A percentile compares a stretch with the other conserved stretches of the same genome.
phyloP scores from a whole-genome alignment of 2,888 invertebrate genomes.

The Loripinus fragilis region DNA sequence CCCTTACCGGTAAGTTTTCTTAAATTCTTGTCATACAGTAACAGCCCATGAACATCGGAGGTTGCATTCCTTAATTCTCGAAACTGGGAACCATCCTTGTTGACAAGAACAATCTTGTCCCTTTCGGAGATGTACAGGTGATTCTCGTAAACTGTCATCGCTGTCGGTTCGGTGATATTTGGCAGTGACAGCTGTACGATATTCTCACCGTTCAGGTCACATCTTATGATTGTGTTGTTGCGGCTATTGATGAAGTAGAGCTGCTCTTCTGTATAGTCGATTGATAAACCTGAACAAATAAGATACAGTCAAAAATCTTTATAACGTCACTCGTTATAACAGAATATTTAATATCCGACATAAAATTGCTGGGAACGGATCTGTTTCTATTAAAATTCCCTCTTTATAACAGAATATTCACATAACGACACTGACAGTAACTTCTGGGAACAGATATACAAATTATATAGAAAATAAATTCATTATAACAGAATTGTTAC shows the following conservation, averaged over 20 bases:
- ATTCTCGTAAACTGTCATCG: conserved; percentile 88
- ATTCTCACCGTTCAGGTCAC: conserved; percentile 59
- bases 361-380: no score
- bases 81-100: conserved; percentile 38
- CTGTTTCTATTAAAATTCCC: no score
- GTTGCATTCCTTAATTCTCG: conserved; percentile 86
- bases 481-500: no score
- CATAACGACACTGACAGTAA: no score
- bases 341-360: no score
- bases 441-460: no score
- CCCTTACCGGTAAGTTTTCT: neutral
- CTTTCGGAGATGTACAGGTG: conserved; percentile 86
- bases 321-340: no score
- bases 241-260: conserved; percentile 90
- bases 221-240: conserved; percentile 61
- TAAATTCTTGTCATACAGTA: conserved; percentile 82
- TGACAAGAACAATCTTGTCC: conserved; percentile 81
- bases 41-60: conserved; percentile 77
- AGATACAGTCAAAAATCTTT: no score
- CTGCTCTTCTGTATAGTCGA: conserved; percentile 86
- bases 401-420: no score
- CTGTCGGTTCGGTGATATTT: conserved; percentile 86
- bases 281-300: conserved; percentile 85
- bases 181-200: conserved; percentile 71
- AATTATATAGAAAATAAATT: no score